Evolutionary conservation across 1,140 invertebrate genomes (phyloP).

Genomic region (Euschistus heros): DNA sequence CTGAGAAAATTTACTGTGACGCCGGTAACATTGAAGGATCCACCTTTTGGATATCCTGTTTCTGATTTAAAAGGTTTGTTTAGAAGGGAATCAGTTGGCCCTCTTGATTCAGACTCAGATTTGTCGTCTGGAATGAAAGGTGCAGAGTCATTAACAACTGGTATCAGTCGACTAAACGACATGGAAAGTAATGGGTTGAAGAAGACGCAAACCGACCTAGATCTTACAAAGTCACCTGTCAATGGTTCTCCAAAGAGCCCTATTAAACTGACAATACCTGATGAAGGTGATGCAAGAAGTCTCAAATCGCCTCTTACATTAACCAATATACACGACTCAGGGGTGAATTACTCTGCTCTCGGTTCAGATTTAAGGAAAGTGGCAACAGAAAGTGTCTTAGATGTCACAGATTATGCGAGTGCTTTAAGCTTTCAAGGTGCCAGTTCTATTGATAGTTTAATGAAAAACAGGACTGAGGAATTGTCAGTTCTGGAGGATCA

Average conservation of each 20-base stretch:
- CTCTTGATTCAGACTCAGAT: slow-evolving; percentile 1
- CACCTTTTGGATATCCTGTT: slow-evolving; percentile 4
- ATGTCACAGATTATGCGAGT: background rate
- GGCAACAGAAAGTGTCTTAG: background rate
- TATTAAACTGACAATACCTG: background rate
- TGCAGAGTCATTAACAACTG: background rate
- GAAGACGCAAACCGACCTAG: background rate
- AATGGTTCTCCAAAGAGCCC: background rate
- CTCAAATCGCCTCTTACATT: too few relatives aligned
- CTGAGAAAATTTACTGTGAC: slow-evolving; percentile 5
- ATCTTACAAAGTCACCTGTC: background rate
- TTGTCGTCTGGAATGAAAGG: background rate
- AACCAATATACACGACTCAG: too few relatives aligned
- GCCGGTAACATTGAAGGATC: background rate
- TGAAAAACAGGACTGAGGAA: slow-evolving; percentile 19
- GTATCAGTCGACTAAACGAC: background rate
- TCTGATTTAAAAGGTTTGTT: slow-evolving; percentile 5
- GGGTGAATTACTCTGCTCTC: too few relatives aligned
- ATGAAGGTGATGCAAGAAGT: background rate
- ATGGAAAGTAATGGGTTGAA: background rate
- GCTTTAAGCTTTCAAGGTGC: background rate
- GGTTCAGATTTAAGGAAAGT: too few relatives aligned
- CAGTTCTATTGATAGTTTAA: background rate
- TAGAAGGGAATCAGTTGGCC: background rate
- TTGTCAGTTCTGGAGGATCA: slow-evolving; percentile 6